phyloP scores from a whole-genome alignment of 2,888 invertebrate species.

The Girardia tigrina region DNA sequence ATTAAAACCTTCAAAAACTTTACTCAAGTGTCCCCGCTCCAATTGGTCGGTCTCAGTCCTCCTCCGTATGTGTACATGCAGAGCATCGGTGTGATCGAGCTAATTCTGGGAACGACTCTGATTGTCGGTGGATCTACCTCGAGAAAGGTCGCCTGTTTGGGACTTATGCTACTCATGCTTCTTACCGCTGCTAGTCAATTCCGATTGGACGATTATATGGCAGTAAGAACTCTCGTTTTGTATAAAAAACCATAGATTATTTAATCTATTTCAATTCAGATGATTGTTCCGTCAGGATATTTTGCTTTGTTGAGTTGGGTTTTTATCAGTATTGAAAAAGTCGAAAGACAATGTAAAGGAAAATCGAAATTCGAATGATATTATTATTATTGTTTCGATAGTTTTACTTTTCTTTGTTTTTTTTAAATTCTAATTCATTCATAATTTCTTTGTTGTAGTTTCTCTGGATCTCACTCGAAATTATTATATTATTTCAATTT shows the following conservation, averaged over 20 bases:
- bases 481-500: too few species aligned
- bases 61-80: constrained; percentile 27
- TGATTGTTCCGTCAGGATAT: constrained; percentile 33
- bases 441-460: too few species aligned
- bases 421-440: too few species aligned
- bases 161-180: constrained; percentile 26
- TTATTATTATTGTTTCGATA: too few species aligned
- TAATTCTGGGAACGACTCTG: constrained; percentile 13
- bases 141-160: constrained; percentile 16
- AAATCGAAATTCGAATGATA: neutral
- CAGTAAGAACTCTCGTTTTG: neutral
- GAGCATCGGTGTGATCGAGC: constrained; percentile 18
- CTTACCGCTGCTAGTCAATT: constrained; percentile 24
- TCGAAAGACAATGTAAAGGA: neutral
- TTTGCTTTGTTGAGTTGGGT: constrained; percentile 20
- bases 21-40: constrained; percentile 31
- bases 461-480: too few species aligned
- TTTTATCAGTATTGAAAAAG: constrained; percentile 17
- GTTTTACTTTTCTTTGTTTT: too few species aligned
- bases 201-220: neutral
- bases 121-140: neutral
- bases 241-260: neutral
- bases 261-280: neutral
- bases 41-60: constrained; percentile 13
- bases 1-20: constrained; percentile 28